These are phyloP conservation scores for Halichoeres trimaculatus DNA, from an alignment of 2,113 vertebrate genomes.

Conservation along the genomic window DNA sequence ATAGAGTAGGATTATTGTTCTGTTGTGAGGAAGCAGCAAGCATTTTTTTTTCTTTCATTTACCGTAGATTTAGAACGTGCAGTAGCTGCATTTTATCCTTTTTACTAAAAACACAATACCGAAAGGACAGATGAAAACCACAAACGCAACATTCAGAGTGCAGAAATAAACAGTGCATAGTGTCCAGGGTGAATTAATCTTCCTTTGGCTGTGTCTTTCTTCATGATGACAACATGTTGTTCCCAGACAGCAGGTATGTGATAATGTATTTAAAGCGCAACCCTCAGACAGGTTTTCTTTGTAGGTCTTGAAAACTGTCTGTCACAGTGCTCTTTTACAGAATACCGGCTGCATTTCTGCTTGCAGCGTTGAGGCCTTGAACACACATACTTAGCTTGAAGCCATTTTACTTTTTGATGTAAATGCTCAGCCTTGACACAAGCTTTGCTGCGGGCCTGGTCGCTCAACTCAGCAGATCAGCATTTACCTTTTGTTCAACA, in stretches of 20 bases:
- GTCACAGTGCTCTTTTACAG: neutral
- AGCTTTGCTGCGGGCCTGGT: conserved; percentile 28
- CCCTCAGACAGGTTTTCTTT: too few relatives aligned
- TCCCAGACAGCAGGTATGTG: neutral
- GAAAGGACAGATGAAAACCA: neutral
- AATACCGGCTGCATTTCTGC: neutral
- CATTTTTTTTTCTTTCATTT: conserved; percentile 29
- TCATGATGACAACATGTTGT: neutral
- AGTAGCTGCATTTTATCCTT: neutral
- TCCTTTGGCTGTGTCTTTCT: neutral
- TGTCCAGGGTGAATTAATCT: neutral
- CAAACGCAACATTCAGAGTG: neutral
- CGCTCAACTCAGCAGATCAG: conserved; percentile 37
- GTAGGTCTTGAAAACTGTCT: neutral
- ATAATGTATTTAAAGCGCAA: too few relatives aligned
- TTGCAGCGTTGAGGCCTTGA: conserved; percentile 7
- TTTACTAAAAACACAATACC: neutral
- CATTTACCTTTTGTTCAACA: conserved; percentile 30
- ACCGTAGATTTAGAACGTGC: neutral
- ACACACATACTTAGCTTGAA: conserved; percentile 4
- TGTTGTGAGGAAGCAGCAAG: conserved; percentile 4
- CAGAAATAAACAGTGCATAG: neutral
- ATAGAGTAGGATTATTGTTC: neutral
- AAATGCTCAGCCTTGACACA: conserved; percentile 55
- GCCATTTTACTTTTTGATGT: conserved; percentile 7